These are phyloP conservation scores for Carlito syrichta DNA, from an alignment of 2,113 vertebrate genomes.

Conservation along the genomic window DNA sequence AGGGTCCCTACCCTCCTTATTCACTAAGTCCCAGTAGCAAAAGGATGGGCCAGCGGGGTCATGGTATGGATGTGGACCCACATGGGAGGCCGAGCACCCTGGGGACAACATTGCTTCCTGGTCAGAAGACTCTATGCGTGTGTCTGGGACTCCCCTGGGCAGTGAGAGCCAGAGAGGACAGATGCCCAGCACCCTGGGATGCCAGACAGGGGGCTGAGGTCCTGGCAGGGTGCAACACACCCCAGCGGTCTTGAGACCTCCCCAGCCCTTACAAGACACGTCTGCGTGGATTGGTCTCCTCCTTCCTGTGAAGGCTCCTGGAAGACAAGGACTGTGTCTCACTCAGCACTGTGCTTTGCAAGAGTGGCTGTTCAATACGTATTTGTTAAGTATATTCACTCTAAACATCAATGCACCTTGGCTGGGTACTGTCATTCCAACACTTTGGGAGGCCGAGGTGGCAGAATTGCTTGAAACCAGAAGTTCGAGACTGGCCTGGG, in stretches of 20 bases:
- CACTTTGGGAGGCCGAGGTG: no score
- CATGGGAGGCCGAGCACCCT: rapidly evolving
- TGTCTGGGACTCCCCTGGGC: rapidly evolving
- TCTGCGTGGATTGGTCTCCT: no score
- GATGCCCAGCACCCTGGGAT: background rate
- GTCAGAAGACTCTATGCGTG: background rate
- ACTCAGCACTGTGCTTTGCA: background rate
- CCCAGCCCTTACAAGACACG: no score
- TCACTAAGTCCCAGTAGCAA: no score
- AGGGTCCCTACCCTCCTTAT: background rate
- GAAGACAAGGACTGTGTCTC: background rate
- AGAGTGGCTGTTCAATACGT: background rate
- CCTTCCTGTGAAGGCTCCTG: background rate
- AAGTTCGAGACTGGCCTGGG: no score
- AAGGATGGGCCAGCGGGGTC: background rate
- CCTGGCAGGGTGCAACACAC: background rate
- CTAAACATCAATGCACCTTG: background rate
- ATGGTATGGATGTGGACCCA: rapidly evolving
- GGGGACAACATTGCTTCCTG: rapidly evolving
- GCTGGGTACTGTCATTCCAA: no score
- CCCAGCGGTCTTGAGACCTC: no score
- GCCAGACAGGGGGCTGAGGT: background rate
- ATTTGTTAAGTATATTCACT: background rate
- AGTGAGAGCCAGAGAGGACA: rapidly evolving
- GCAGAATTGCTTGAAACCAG: no score